These are phyloP conservation scores for Eira barbara DNA, from an alignment of 2,113 vertebrate species.

Conservation along the genomic window DNA sequence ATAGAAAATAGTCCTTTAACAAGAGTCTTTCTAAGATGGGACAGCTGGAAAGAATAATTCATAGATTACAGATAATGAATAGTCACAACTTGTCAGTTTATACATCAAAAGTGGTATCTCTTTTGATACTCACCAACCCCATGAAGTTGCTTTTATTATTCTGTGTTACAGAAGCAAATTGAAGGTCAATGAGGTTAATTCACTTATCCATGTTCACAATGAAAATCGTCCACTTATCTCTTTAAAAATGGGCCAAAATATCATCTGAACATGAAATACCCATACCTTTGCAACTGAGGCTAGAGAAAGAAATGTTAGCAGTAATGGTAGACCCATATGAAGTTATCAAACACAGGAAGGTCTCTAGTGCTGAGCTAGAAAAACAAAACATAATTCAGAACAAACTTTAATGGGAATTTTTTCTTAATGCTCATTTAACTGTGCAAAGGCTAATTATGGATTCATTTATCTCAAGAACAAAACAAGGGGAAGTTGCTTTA, in stretches of 20 bases:
- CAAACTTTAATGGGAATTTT: neutral
- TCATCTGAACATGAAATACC: neutral
- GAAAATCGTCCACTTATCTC: neutral
- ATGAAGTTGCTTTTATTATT: neutral
- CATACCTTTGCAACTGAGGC: neutral
- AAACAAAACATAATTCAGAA: constrained; percentile 12
- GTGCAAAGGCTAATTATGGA: neutral
- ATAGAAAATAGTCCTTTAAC: neutral
- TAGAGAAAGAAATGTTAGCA: neutral
- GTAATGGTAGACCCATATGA: neutral
- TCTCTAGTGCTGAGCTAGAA: neutral
- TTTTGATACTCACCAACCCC: neutral
- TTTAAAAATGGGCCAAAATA: neutral
- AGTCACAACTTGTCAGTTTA: neutral
- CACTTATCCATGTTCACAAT: neutral
- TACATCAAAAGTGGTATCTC: neutral
- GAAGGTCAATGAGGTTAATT: constrained; percentile 10
- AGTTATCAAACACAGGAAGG: neutral
- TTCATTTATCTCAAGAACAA: constrained; percentile 13
- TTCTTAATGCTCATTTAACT: neutral
- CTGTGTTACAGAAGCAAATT: constrained; percentile 2
- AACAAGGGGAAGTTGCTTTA: neutral
- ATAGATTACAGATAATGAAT: neutral
- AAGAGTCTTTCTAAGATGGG: neutral
- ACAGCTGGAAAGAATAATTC: neutral